Evolutionary conservation across 2,888 invertebrate species (phyloP).

Genomic region (Synanthedon formicaeformis): DNA sequence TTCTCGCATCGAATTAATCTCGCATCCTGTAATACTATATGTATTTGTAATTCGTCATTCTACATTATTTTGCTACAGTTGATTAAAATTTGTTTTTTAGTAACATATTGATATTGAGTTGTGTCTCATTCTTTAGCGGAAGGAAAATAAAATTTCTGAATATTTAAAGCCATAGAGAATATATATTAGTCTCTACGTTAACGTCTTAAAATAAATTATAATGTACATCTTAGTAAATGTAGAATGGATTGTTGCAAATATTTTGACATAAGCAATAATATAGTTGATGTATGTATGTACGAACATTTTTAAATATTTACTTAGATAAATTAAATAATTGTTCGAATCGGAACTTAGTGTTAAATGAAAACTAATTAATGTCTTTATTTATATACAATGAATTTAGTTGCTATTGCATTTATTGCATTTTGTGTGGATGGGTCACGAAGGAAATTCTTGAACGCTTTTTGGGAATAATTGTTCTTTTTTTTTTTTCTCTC

Average conservation of each 20-base stretch:
- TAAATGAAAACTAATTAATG: conserved; percentile 16
- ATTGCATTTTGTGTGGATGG: background rate
- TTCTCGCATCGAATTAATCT: background rate
- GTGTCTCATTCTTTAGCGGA: no score
- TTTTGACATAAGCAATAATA: conserved; percentile 22
- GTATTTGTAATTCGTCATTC: conserved; percentile 1
- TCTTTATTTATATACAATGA: conserved; percentile 9
- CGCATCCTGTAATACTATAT: background rate
- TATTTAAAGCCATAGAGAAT: no score
- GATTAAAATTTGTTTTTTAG: no score
- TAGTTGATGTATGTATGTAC: conserved; percentile 45
- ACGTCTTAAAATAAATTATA: background rate
- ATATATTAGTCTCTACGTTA: no score
- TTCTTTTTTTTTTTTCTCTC: no score
- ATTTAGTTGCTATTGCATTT: conserved; percentile 15
- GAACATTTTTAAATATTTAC: conserved; percentile 22
- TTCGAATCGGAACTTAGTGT: conserved; percentile 25
- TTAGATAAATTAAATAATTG: conserved; percentile 11
- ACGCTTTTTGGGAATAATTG: no score
- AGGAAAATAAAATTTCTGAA: no score
- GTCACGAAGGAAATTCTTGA: no score
- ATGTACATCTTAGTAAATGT: conserved; percentile 6
- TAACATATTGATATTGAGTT: no score
- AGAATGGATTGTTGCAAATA: conserved; percentile 7
- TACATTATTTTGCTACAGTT: background rate